Evolutionary conservation across 2,113 vertebrate species (phyloP).

Genomic region (Xenotilapia caudafasciata): DNA sequence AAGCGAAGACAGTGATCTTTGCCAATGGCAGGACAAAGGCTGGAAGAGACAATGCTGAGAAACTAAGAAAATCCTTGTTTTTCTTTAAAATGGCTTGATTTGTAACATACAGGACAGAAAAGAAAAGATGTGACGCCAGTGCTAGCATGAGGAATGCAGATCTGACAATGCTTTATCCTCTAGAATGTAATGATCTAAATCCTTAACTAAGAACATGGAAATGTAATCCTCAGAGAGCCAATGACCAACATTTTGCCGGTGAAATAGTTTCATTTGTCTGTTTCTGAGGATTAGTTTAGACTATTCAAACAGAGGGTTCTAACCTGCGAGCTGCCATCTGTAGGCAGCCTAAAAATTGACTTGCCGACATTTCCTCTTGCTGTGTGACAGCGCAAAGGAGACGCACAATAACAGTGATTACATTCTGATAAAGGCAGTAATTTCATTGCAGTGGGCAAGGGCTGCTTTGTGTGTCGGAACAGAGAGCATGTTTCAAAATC

Average conservation of each 20-base stretch:
- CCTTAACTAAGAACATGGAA: background rate
- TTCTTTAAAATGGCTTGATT: background rate
- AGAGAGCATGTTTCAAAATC: background rate
- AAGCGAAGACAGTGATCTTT: background rate
- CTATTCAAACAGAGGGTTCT: background rate
- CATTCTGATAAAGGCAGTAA: conserved; percentile 26
- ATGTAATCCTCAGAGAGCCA: background rate
- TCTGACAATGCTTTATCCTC: background rate
- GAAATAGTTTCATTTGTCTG: background rate
- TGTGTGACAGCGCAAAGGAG: background rate
- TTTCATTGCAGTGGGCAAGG: conserved; percentile 1
- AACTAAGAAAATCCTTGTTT: background rate
- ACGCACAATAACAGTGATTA: conserved; percentile 44
- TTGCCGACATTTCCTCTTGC: conserved; percentile 4
- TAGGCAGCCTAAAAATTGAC: conserved; percentile 26
- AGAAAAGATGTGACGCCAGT: background rate
- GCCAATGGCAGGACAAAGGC: background rate
- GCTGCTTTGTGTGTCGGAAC: background rate
- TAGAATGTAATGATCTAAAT: background rate
- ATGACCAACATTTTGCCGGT: background rate
- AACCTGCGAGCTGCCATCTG: conserved; percentile 1
- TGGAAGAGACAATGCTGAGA: background rate
- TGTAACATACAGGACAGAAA: background rate
- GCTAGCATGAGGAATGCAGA: background rate
- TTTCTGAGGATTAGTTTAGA: background rate